Conservation (phyloP, 2,888 invertebrate species). For the Calameuta filiformis region DNA sequence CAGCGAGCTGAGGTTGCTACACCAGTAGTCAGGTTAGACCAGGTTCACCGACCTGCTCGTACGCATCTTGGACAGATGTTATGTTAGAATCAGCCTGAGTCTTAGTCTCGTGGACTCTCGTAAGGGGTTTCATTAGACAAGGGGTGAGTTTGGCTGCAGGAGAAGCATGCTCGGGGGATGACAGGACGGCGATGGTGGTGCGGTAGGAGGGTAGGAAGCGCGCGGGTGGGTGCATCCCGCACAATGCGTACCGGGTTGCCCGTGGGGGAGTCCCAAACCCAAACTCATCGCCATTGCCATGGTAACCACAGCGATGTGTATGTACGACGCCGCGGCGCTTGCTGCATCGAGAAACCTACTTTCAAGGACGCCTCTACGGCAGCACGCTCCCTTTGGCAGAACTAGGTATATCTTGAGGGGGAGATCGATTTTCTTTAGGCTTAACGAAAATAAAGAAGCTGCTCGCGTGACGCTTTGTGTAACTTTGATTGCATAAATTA, state of each 20-base stretch:
- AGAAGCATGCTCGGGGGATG: background rate
- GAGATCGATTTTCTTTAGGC: background rate
- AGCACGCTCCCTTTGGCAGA: background rate
- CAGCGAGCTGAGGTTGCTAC: background rate
- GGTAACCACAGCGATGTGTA: slow-evolving; percentile 36
- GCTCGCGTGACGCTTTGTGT: background rate
- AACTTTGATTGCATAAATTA: background rate
- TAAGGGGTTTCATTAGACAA: slow-evolving; percentile 1
- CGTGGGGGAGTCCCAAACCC: slow-evolving; percentile 22
- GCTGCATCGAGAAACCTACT: background rate
- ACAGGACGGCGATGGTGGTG: background rate
- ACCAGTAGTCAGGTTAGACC: background rate
- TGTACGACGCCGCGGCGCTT: background rate
- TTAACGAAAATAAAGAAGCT: background rate
- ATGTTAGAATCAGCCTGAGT: background rate
- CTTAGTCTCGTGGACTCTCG: background rate
- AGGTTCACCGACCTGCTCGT: background rate
- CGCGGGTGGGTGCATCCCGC: slow-evolving; percentile 25
- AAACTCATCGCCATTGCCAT: slow-evolving; percentile 37
- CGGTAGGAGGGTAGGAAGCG: background rate
- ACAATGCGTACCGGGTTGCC: slow-evolving; percentile 19
- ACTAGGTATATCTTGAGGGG: background rate
- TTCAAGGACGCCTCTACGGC: slow-evolving; percentile 1
- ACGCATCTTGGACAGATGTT: background rate
- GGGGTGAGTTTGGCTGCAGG: slow-evolving; percentile 14